These are phyloP conservation scores for Pyrocephalus nanus DNA, from an alignment of 2,797 vertebrate species.

Conservation along the genomic window DNA sequence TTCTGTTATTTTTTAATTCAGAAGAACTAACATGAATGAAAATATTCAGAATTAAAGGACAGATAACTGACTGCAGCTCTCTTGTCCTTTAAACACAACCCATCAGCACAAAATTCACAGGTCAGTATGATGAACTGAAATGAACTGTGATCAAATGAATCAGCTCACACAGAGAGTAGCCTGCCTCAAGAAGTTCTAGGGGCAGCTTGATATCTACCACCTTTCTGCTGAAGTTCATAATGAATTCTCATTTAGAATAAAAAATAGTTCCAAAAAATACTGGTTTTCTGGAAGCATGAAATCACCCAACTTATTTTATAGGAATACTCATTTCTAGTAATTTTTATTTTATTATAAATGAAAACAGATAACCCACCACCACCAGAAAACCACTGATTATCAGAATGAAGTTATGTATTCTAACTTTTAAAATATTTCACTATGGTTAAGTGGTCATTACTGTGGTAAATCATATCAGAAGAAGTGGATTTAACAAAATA, in stretches of 20 bases:
- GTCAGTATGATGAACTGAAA: neutral
- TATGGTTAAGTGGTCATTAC: neutral
- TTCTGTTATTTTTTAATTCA: neutral
- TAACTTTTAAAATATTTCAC: neutral
- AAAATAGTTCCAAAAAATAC: neutral
- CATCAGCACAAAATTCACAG: rapidly evolving
- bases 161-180: neutral
- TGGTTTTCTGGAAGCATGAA: neutral
- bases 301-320: neutral
- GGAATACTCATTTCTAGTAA: neutral
- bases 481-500: neutral
- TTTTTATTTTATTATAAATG: neutral
- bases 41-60: neutral
- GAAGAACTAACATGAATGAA: neutral
- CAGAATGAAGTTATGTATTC: neutral
- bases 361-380: neutral
- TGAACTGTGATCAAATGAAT: neutral
- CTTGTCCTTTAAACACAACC: neutral
- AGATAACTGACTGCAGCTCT: neutral
- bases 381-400: neutral
- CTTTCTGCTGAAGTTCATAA: neutral
- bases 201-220: neutral
- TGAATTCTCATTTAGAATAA: neutral
- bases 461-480: neutral
- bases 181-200: neutral